Evolutionary conservation across 35 echinoderm and acorn worm genomes (phyloP), one percentile per base, ranked within the genome.

Genomic region (Lytechinus variegatus): DNA sequence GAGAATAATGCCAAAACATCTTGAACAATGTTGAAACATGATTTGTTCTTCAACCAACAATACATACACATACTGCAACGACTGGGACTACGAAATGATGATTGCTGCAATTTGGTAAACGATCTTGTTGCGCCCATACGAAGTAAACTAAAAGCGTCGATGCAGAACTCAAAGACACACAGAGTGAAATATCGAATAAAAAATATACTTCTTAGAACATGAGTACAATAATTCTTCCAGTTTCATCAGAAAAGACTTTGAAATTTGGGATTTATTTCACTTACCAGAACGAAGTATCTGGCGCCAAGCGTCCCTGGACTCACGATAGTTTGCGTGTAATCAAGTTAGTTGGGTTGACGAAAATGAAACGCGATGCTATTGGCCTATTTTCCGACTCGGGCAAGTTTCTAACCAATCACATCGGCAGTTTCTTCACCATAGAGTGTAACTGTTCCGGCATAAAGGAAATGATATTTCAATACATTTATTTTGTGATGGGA

Each of bases 291-390:
- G 66, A 79, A 19, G 66, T 79, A 79, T 79, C 66, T 79, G 66
- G 66, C 66, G 66, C 66, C 66, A 79, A 79, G 66, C 66, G 66
- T 79, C 66, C 66, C 66, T 79, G 66, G 66, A 79, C 66, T 79
- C 66, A 44, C 33, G 66, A 24, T 79, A 16, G 12, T 79, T 79
- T n/a, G 66, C 66, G 21, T 79, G 14, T 79, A 16, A 79, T 79
- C 66, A 79, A 79, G 66, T 79, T 24, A 79, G 66, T 24, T 79
- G 16, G 33, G 6, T 24, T 16, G n/a, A 79, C 16, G n/a, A 79
- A 24, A 0, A 79, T 6, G 16, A 79, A 79, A 79, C 66, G 16
- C 66, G n/a, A 79, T 19, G 66, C 66, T 79, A 79, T 79, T 79
- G 66, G 66, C n/a, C 66, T 6, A 79, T 79, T 79, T 24, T 19